Base-by-base conservation (phyloP, 2,113 vertebrate species). In the Paradoxurus hermaphroditus region DNA sequence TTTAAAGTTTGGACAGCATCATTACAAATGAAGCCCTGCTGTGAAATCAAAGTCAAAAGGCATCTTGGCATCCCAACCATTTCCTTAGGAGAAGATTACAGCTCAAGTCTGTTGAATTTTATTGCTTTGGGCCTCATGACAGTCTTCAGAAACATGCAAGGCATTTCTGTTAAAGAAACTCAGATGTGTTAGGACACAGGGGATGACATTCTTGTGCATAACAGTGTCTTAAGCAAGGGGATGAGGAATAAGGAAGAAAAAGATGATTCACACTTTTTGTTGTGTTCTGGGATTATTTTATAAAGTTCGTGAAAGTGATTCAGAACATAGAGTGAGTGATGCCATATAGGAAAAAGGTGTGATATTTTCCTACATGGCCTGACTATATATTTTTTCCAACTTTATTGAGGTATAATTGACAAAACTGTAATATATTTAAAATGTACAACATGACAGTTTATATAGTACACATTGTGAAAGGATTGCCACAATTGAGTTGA, bases 51-150 rank as follows among this genome's bases (percentile, higher is more conserved):
- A 99, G 98, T 99, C 99, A 98, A 98, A 98, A 99, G 99, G 98
- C 99, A 99, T 99, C 99, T 99, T 99, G 99, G 99, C 99, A 99
- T 99, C 98, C 99, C 99, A 99, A 99, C 99, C 99, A 99, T 99
- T 99, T 99, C 99, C 99, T 99, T 99, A 98, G 98, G 98, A 99
- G 99, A 99, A 99, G 99, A 99, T 99, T 99, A 99, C 99, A 99
- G 99, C 99, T 98, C 98, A 98, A 99, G 98, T 99, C 99, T 98
- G 99, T 99, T 99, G 99, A 99, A 99, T 99, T 99, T 99, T 99
- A 99, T 99, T 99, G 99, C 99, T 98, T 95, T 98, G 99, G 99
- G 99, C 99, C 98, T 99, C 99, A 99, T 99, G 99, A 99, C 99
- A 99, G 98, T 99, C 98, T 99, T 99, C 98, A 99, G 98, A 99